Evolutionary conservation across 2,888 invertebrate species (phyloP), one percentile per base, ranked within the genome.

Genomic region (Serripes groenlandicus): DNA sequence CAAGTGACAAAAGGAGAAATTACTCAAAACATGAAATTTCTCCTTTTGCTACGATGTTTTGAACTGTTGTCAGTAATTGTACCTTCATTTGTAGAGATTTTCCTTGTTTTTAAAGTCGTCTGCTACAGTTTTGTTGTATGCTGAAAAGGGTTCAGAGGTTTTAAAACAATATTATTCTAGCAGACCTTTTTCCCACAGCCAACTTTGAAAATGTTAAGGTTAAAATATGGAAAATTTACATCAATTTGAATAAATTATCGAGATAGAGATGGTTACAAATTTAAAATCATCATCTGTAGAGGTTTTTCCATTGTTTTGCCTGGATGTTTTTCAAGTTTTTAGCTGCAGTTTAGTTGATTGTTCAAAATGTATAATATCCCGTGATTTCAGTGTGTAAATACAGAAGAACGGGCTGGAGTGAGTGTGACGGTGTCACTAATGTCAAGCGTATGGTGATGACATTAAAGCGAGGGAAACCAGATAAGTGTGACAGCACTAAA

Each of bases 351-450:
- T n/a, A n/a, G 42, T 42, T 42, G 42, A 42, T 49, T 2, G 15
- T 49, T 49, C 49, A 49, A 21, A 49, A 1, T 1, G 21, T 49
- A 49, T 49, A 3, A 1, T n/a, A 49, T 49, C 7, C 21, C 49
- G 32, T 0, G 21, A 18, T 62, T 74, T 26, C 56, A 86, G 85
- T 42, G 21, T 93, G 93, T 82, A 90, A 91, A 72, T 93, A 92
- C 75, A 83, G 81, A 30, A 82, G 85, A 37, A 91, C 91, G 0
- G 70, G 85, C 2, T 93, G 93, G 93, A 88, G 90, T 42, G 88
- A 88, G 15, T 93, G 93, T 88, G 91, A 92, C 68, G 75, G 85
- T 3, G 64, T 56, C 1, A 90, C 91, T 1, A 86, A 90, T 64
- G 86, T 89, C 64, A 92, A 89, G 71, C 86, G 83, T 5, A 88